Conservation (phyloP, 2,113 vertebrate species). For the Macrotus californicus region DNA sequence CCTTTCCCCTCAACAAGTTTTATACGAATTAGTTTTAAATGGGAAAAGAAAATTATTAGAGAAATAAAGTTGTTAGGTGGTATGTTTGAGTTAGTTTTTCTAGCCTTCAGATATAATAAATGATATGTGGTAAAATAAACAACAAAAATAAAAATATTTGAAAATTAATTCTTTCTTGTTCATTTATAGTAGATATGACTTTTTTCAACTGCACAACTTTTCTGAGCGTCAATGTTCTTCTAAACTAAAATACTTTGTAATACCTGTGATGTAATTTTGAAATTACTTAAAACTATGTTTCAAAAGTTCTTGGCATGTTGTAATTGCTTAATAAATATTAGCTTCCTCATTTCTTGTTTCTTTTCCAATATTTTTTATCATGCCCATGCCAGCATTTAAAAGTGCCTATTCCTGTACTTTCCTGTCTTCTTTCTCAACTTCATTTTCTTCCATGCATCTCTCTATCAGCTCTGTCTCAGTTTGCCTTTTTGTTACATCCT, state of each 20-base stretch:
- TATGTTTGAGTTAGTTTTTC: background rate
- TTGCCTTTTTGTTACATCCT: background rate
- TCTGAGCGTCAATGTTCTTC: background rate
- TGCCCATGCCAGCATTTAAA: background rate
- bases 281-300: background rate
- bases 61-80: background rate
- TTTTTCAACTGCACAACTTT: background rate
- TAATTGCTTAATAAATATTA: background rate
- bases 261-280: background rate
- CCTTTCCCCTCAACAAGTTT: background rate
- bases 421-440: background rate
- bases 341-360: background rate
- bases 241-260: background rate
- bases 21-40: background rate
- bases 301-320: background rate
- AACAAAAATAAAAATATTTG: background rate
- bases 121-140: background rate
- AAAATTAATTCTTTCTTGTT: background rate
- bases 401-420: background rate
- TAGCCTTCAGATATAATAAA: background rate
- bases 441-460: background rate
- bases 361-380: background rate
- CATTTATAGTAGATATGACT: background rate
- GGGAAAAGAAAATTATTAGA: background rate
- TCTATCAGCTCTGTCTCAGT: background rate